A percentile compares a stretch with the other conserved stretches of the same genome.
These are phyloP conservation scores for Brachionus manjavacas DNA, from an alignment of 1,140 invertebrate species.

Conservation along the genomic window DNA sequence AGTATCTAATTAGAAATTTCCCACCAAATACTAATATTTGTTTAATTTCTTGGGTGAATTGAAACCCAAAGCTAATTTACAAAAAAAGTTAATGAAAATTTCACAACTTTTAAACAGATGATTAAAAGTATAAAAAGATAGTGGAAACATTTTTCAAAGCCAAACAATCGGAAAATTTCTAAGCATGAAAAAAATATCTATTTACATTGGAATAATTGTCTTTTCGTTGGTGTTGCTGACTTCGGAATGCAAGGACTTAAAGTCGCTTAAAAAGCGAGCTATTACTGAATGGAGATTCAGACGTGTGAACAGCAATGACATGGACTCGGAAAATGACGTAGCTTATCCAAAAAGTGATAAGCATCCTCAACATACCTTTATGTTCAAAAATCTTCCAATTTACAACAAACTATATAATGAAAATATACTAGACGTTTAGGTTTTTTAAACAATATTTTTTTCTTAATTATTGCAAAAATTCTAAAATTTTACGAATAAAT, in stretches of 20 bases:
- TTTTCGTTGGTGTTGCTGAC: not conserved
- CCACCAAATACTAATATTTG: not conserved
- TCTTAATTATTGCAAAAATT: not conserved
- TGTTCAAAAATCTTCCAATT: not conserved
- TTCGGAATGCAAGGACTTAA: not conserved
- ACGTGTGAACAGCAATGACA: not conserved
- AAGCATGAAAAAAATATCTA: not conserved
- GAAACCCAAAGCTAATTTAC: not conserved
- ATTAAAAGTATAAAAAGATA: not conserved
- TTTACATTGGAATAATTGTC: not conserved
- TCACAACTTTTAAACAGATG: not conserved
- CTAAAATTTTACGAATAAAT: not conserved
- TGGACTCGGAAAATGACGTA: not conserved
- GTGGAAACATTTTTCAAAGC: not conserved
- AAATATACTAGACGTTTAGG: not conserved
- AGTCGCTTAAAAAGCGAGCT: not conserved
- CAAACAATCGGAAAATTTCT: not conserved
- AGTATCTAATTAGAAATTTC: not conserved
- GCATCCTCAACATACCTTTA: not conserved
- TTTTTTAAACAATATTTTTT: too few species aligned
- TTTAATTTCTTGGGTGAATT: not conserved
- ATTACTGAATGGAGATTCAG: slow-evolving; percentile 10
- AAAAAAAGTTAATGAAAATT: not conserved
- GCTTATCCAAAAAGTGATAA: not conserved
- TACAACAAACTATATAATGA: not conserved